Evolutionary conservation across 2,888 invertebrate species (phyloP), one percentile per base, ranked within the genome.

Genomic region (Sarcophaga subvicina): DNA sequence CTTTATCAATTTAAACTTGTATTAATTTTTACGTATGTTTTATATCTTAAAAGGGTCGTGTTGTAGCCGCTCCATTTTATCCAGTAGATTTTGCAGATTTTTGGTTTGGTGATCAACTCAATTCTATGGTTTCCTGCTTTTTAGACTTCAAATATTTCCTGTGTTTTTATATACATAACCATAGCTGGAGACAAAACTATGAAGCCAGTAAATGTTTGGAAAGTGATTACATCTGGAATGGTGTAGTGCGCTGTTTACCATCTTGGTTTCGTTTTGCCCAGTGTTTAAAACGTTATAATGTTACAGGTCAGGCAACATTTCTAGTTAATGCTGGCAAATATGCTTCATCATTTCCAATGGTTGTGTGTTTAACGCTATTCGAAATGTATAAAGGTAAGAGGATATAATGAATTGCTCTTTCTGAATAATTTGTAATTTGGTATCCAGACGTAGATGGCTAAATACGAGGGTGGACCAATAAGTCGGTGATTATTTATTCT

Each of bases 211-310:
- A 93, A 94, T 89, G 96, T 95, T 84, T 94, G 94, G 95, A 95
- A 80, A 96, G 95, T 90, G 96, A 95, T 87, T 95, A 96, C 88
- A 95, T 97, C 72, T 94, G 97, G 12, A 95, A 98, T n/a, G 96
- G 98, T 0, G 93, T 98, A 3, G 96, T 99, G 20, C 96, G 97
- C 88, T 97, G 98, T 90, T 94, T 99, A 17, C 99, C 99, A 0
- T 98, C 99, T 0, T 99, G 98, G 98, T 98, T 98, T 88, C 96
- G 99, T n/a, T 99, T 99, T 94, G 98, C 98, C 87, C 99, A 99
- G 93, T 99, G 99, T 90, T 93, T 99, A 73, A 95, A 99, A 1
- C 96, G 99, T 78, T 99, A 98, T 93, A 94, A 97, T 6, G 99
- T 99, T 93, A 98, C 98, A 1, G 95, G 95, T 88, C 97, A 98